A percentile compares a stretch with the other conserved stretches of the same genome.
Evolutionary conservation across 2,113 vertebrate genomes (phyloP).

Genomic region (Tenrec ecaudatus): DNA sequence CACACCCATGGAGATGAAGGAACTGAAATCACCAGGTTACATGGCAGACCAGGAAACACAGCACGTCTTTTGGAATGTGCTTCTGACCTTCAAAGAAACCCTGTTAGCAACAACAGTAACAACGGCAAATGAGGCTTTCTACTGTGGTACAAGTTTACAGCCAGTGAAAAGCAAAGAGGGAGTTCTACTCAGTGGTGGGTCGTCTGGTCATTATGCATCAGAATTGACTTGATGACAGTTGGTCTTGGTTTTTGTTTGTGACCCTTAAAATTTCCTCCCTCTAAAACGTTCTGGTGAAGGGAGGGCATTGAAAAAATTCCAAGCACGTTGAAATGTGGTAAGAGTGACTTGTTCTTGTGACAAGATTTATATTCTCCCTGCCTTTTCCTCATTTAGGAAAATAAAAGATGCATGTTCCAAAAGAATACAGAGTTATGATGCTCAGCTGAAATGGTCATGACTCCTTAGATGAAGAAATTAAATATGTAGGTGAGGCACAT

Average conservation of each 20-base stretch:
- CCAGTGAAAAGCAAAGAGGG: too few relatives aligned
- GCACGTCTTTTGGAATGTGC: not conserved
- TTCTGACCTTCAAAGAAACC: not conserved
- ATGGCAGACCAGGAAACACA: not conserved
- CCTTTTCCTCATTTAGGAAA: slow-evolving; percentile 60
- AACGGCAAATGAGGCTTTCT: too few relatives aligned
- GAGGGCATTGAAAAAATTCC: slow-evolving; percentile 2
- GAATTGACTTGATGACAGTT: too few relatives aligned
- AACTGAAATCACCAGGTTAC: not conserved
- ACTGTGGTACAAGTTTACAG: too few relatives aligned
- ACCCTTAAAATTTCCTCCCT: not conserved
- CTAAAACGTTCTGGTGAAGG: not conserved
- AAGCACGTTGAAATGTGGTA: slow-evolving; percentile 21
- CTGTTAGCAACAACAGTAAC: too few relatives aligned
- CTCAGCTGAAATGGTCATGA: slow-evolving; percentile 56
- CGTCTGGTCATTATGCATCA: too few relatives aligned
- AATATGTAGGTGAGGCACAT: slow-evolving; percentile 76
- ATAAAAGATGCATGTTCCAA: slow-evolving; percentile 63
- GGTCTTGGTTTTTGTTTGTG: not conserved
- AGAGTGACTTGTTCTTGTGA: slow-evolving; percentile 11
- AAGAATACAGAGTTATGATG: slow-evolving; percentile 62
- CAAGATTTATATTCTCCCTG: slow-evolving; percentile 55
- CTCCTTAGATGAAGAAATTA: slow-evolving; percentile 78
- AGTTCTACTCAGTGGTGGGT: too few relatives aligned
- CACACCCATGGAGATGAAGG: not conserved